These are phyloP conservation scores for Phrynosoma platyrhinos DNA, from an alignment of 2,113 vertebrate species.

Conservation along the genomic window DNA sequence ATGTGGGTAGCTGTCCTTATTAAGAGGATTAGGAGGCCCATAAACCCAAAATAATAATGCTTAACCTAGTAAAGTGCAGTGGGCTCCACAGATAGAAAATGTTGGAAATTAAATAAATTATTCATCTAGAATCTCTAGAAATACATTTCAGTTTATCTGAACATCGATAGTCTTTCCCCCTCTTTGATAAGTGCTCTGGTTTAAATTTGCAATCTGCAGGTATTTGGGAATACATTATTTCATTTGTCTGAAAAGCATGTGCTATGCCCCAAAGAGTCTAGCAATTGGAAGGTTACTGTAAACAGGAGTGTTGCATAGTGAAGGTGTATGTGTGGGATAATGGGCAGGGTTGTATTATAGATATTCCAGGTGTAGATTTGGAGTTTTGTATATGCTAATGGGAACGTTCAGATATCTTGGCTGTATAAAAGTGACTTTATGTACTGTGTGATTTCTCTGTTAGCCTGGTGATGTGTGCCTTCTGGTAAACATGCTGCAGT, in stretches of 20 bases:
- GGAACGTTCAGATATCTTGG: background rate
- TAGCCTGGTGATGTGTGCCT: slow-evolving; percentile 6
- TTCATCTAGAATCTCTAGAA: background rate
- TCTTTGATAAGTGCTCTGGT: background rate
- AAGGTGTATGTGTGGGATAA: too few species aligned
- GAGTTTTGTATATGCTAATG: background rate
- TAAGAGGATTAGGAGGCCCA: background rate
- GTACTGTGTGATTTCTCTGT: background rate
- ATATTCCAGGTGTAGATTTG: background rate
- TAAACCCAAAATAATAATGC: background rate
- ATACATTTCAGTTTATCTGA: background rate
- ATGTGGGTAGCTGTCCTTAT: background rate
- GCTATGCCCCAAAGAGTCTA: background rate
- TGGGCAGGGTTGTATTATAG: background rate
- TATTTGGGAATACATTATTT: background rate
- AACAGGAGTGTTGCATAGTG: background rate
- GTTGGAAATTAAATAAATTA: slow-evolving; percentile 10
- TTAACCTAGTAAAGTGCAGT: slow-evolving; percentile 1
- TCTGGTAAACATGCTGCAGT: background rate
- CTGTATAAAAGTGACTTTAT: background rate
- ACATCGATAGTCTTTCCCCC: too few species aligned
- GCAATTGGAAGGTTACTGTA: background rate
- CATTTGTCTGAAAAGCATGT: background rate
- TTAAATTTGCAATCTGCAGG: slow-evolving; percentile 2
- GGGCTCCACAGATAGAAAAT: background rate